Base-by-base conservation (phyloP, 2,797 vertebrate species). In the Buceros bicornis region DNA sequence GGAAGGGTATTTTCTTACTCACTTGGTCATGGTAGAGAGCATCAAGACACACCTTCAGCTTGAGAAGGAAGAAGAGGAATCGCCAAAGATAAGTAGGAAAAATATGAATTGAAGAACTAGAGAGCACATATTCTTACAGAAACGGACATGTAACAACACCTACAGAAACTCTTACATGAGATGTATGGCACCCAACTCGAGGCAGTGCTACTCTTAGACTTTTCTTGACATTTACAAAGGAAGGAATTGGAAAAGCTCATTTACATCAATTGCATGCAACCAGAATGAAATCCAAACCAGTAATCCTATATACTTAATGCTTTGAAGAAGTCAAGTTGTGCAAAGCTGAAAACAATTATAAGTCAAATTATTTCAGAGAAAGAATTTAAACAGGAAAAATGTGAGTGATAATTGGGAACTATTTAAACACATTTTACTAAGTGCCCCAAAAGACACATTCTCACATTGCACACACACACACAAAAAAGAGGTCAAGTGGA, bases 321-420 rank as follows among this genome's bases (percentile, higher is more conserved):
- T 91, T 96, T 95, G 84, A 89, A 54, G 56, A 95, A 85, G 42
- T 74, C 76, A 70, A 87, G 82, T 92, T 90, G 50, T 53, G 33
- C 78, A 82, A 94, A 94, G 91, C 76, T 96, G 95, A 89, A 95
- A 95, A 89, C 50, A 88, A 93, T 96, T 95, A 95, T 29, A 47
- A 92, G 47, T 31, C 31, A 83, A 86, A 96, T 86, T 83, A 90
- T 92, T 89, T 66, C 65, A 86, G 84, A 91, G 87, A 91, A 96
- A 89, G 33, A 95, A 96, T 95, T 96, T 85, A 89, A 93, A 96
- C 71, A 89, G 82, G 65, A 94, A 93, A 96, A 95, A 96, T 96
- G 61, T 74, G 82, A 95, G 89, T 83, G 87, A 96, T 94, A 97
- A 96, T 94, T 92, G 82, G 42, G 65, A 93, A 74, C 54, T 76